Percentiles rank a stretch among this genome's conserved stretches.
phyloP scores from a whole-genome alignment of 2,797 vertebrate genomes.

The Danio aesculapii region DNA sequence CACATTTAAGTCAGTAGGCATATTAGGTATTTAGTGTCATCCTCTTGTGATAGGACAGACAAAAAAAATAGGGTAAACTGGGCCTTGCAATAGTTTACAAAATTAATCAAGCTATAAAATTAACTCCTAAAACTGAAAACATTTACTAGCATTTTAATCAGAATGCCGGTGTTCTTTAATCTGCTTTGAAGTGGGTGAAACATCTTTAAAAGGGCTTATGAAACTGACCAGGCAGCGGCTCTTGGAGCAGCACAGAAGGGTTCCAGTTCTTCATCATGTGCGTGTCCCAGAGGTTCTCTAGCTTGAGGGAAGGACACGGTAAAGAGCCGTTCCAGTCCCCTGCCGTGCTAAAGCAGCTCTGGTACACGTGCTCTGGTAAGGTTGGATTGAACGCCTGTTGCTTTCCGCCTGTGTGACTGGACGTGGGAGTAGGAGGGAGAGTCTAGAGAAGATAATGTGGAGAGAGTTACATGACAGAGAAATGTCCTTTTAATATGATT shows the following conservation, averaged over 20 bases:
- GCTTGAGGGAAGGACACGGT: conserved; percentile 87
- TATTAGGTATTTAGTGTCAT: too few species aligned
- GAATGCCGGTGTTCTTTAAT: background rate
- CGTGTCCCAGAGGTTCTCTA: conserved; percentile 97
- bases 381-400: conserved; percentile 93
- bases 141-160: background rate
- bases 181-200: background rate
- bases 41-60: too few species aligned
- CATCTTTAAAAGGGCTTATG: background rate
- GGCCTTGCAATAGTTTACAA: background rate
- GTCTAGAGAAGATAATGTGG: conserved; percentile 74
- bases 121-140: background rate
- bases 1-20: too few species aligned
- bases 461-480: background rate
- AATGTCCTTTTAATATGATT: background rate
- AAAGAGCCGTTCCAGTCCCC: conserved; percentile 94
- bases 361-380: conserved; percentile 95
- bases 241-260: conserved; percentile 91
- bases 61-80: too few species aligned
- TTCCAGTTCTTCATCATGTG: conserved; percentile 98
- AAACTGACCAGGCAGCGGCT: conserved; percentile 91
- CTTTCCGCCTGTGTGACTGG: conserved; percentile 90
- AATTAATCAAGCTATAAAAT: background rate
- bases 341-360: conserved; percentile 91
- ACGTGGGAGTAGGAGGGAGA: conserved; percentile 87